A percentile compares a stretch with the other conserved stretches of the same genome.
Conservation (phyloP, 2,797 vertebrate genomes). For the Sebastes cheni region DNA sequence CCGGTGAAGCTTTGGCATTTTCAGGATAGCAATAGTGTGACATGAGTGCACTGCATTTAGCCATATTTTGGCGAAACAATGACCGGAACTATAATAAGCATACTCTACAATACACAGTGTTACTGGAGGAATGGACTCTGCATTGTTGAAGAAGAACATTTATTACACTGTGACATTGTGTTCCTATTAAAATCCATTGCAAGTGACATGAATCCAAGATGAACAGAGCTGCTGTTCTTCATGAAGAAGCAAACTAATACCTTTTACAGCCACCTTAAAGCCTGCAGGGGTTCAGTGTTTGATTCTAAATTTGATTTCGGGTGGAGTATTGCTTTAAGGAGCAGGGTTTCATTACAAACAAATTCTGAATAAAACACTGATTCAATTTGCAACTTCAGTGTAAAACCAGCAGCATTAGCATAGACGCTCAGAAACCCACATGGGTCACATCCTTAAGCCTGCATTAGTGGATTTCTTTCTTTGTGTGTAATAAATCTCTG, state of each 20-base stretch:
- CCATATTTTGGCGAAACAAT: not conserved
- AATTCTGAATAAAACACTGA: not conserved
- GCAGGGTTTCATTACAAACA: not conserved
- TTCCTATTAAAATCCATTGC: not conserved
- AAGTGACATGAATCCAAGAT: not conserved
- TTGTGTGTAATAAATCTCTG: not conserved
- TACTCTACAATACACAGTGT: not conserved
- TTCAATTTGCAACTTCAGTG: not conserved
- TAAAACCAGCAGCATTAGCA: not conserved
- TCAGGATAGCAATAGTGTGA: not conserved
- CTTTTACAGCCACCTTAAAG: not conserved
- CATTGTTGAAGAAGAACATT: not conserved
- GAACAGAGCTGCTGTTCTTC: not conserved
- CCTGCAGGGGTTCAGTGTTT: not conserved
- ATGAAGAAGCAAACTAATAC: not conserved
- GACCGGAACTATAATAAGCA: not conserved
- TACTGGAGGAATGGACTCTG: not conserved
- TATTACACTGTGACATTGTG: not conserved
- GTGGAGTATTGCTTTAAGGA: not conserved
- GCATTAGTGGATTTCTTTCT: not conserved
- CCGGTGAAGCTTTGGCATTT: not conserved
- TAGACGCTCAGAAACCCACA: not conserved
- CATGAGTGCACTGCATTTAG: not conserved
- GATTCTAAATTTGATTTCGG: not conserved
- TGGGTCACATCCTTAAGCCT: not conserved